Conservation (phyloP, 2,113 vertebrate species). For the Pseudolaguvia tuberculata region DNA sequence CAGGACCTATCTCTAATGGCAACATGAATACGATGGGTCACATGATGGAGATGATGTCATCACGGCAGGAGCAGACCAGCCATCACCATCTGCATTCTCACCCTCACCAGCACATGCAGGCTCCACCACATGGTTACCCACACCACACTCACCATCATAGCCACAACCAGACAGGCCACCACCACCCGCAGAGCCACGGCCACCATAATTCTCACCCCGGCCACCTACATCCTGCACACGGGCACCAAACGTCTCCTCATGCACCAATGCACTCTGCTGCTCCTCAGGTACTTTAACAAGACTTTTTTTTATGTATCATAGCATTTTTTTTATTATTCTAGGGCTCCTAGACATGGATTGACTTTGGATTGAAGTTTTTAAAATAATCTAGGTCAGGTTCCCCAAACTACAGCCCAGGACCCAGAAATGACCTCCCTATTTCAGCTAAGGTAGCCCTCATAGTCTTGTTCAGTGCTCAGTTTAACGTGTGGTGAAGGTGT, state of each 20-base stretch:
- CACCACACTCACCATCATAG: conserved; percentile 77
- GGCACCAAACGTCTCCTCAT: conserved; percentile 91
- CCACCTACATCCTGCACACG: conserved; percentile 86
- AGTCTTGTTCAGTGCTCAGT: background rate
- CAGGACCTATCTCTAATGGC: conserved; percentile 89
- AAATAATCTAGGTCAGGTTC: background rate
- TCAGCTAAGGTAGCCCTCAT: too few species aligned
- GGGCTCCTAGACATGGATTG: background rate
- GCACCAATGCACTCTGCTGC: conserved; percentile 82
- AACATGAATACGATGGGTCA: conserved; percentile 98
- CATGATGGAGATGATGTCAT: conserved; percentile 99
- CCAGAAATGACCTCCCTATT: too few species aligned
- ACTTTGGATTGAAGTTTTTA: too few species aligned
- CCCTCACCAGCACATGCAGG: conserved; percentile 94
- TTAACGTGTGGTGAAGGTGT: background rate
- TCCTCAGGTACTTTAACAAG: conserved; percentile 77
- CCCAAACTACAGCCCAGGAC: too few species aligned
- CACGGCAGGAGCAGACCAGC: conserved; percentile 82
- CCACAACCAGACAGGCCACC: conserved; percentile 82
- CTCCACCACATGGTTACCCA: conserved; percentile 82
- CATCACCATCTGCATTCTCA: conserved; percentile 95
- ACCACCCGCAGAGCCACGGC: conserved; percentile 86
- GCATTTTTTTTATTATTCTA: background rate
- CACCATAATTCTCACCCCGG: conserved; percentile 92
- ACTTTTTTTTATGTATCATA: background rate